A percentile compares a stretch with the other conserved stretches of the same genome.
Evolutionary conservation across 2,888 invertebrate genomes (phyloP).

Genomic region (Carabus problematicus): DNA sequence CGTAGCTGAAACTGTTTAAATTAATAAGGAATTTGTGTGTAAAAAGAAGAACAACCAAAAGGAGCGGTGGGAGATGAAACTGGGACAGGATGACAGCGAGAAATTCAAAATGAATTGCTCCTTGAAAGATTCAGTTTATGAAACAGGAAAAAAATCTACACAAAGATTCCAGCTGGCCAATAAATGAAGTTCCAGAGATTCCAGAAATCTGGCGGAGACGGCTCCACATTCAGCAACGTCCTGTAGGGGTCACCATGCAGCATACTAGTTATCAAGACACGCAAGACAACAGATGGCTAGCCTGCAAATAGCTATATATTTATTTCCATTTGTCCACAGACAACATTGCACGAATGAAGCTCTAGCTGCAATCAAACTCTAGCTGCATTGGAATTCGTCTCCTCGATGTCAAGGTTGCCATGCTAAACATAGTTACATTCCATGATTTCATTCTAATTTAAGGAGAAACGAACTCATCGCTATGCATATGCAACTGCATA

Average conservation of each 20-base stretch:
- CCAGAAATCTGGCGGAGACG: not conserved
- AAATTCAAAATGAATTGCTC: conserved; percentile 12
- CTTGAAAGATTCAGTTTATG: not conserved
- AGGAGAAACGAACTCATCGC: too few relatives aligned
- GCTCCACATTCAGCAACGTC: conserved; percentile 6
- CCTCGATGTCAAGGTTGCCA: too few relatives aligned
- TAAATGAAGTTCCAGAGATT: conserved; percentile 35
- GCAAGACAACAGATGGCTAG: conserved; percentile 30
- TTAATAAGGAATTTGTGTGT: too few relatives aligned
- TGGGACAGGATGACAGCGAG: not conserved
- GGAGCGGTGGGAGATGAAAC: too few relatives aligned
- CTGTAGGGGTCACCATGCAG: not conserved
- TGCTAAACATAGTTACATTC: too few relatives aligned
- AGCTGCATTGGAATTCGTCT: too few relatives aligned
- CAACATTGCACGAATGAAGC: conserved; percentile 7
- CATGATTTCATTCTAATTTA: too few relatives aligned
- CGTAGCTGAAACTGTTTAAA: too few relatives aligned
- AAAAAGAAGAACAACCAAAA: too few relatives aligned
- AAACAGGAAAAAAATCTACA: conserved; percentile 23
- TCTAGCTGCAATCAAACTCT: too few relatives aligned
- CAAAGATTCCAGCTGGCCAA: conserved; percentile 31
- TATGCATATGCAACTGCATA: too few relatives aligned
- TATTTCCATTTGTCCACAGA: conserved; percentile 27
- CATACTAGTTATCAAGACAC: conserved; percentile 5
- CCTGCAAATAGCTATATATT: conserved; percentile 25